phyloP scores from a whole-genome alignment of 2,888 invertebrate genomes.

The Archips crataeganus region DNA sequence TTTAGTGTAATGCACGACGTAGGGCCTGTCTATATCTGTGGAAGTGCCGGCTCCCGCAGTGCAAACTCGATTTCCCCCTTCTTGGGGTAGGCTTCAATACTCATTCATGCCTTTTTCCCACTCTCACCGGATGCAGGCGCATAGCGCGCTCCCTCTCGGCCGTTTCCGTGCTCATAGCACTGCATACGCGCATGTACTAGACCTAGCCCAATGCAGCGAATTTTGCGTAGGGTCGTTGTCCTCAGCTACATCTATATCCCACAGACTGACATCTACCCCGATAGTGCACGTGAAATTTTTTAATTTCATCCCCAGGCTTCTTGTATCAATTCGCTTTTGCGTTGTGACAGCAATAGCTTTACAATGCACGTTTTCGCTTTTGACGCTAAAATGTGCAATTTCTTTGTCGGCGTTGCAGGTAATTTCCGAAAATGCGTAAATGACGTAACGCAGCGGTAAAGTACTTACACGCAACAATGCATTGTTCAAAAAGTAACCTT shows the following conservation, averaged over 20 bases:
- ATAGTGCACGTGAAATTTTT: constrained; percentile 62
- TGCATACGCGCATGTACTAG: constrained; percentile 83
- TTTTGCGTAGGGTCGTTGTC: constrained; percentile 86
- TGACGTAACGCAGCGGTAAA: constrained; percentile 43
- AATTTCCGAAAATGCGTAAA: constrained; percentile 55
- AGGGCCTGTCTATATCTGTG: constrained; percentile 73
- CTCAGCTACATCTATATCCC: constrained; percentile 68
- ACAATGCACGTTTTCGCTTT: constrained; percentile 60
- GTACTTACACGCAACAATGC: constrained; percentile 49
- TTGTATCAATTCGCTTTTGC: constrained; percentile 27
- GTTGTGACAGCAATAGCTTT: constrained; percentile 47
- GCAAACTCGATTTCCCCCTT: constrained; percentile 84
- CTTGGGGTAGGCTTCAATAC: constrained; percentile 84
- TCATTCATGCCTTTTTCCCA: constrained; percentile 83
- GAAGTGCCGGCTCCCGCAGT: constrained; percentile 77
- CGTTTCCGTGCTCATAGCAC: constrained; percentile 78
- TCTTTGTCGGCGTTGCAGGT: constrained; percentile 58
- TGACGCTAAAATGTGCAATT: constrained; percentile 64
- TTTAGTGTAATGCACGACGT: constrained; percentile 60
- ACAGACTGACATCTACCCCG: constrained; percentile 54
- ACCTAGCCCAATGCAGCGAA: constrained; percentile 86
- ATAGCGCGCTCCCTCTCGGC: constrained; percentile 73
- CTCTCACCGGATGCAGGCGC: constrained; percentile 66
- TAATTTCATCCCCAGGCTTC: constrained; percentile 50
- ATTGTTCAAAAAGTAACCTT: constrained; percentile 56